Evolutionary conservation across 2,888 invertebrate species (phyloP).

Genomic region (Stenotaenia linearis): DNA sequence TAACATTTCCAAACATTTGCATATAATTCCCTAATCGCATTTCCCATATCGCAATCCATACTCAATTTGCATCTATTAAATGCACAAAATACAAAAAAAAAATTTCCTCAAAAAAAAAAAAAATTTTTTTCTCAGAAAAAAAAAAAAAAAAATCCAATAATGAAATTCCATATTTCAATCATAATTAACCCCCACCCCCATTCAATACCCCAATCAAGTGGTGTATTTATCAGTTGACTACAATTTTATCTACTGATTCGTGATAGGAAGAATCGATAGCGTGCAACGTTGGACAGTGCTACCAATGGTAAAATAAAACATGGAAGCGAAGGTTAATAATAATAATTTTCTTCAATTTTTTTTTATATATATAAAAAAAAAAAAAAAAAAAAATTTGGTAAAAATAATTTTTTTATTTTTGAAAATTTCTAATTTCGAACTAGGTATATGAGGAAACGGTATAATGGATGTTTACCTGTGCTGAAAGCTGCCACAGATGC

Average conservation of each 20-base stretch:
- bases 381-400: not conserved
- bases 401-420: too few species aligned
- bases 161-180: not conserved
- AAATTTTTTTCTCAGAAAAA: too few species aligned
- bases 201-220: not conserved
- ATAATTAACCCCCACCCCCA: not conserved
- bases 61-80: too few species aligned
- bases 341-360: not conserved
- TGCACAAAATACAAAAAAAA: too few species aligned
- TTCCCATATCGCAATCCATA: not conserved
- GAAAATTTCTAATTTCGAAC: too few species aligned
- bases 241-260: conserved; percentile 9
- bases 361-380: not conserved
- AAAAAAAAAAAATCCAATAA: not conserved
- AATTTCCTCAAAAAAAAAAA: too few species aligned
- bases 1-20: not conserved
- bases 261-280: not conserved
- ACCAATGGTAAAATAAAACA: not conserved
- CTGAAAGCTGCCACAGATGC: not conserved
- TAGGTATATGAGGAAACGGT: too few species aligned
- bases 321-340: not conserved
- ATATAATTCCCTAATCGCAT: not conserved
- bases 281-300: not conserved
- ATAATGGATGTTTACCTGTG: not conserved
- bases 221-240: not conserved